phyloP scores from a whole-genome alignment of 2,888 invertebrate species.

The Strigamia maritima region DNA sequence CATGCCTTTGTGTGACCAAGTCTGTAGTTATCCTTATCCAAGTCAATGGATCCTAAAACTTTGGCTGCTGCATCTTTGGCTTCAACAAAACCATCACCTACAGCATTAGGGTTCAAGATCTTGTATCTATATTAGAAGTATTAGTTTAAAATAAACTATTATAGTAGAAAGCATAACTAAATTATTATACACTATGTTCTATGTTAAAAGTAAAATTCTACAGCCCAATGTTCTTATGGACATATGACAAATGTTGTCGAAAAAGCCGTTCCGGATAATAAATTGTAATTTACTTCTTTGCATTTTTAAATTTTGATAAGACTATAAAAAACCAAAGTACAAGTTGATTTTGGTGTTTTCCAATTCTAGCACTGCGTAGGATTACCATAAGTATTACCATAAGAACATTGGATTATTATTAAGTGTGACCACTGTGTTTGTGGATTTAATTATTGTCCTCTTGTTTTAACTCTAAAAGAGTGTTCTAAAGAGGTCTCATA shows the following conservation, averaged over 20 bases:
- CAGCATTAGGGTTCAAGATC: conserved; percentile 58
- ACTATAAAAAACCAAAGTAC: no score
- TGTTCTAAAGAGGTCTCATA: background rate
- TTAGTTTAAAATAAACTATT: background rate
- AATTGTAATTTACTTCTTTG: no score
- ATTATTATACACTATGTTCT: background rate
- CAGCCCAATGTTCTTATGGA: background rate
- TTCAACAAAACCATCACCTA: conserved; percentile 53
- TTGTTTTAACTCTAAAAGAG: background rate
- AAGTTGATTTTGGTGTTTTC: no score
- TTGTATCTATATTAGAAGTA: conserved; percentile 40
- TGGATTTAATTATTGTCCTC: background rate
- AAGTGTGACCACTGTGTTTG: background rate
- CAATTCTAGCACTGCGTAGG: no score
- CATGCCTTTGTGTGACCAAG: conserved; percentile 97
- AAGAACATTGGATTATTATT: background rate
- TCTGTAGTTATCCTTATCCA: conserved; percentile 93
- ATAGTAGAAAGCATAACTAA: background rate
- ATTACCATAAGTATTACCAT: no score
- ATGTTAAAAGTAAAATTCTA: no score
- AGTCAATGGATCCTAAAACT: conserved; percentile 78
- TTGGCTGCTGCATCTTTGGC: conserved; percentile 71
- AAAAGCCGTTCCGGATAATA: no score
- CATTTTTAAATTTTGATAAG: no score
- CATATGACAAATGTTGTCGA: no score